Evolutionary conservation across 2,888 invertebrate genomes (phyloP).

Genomic region (Drosophila paramelanica): DNA sequence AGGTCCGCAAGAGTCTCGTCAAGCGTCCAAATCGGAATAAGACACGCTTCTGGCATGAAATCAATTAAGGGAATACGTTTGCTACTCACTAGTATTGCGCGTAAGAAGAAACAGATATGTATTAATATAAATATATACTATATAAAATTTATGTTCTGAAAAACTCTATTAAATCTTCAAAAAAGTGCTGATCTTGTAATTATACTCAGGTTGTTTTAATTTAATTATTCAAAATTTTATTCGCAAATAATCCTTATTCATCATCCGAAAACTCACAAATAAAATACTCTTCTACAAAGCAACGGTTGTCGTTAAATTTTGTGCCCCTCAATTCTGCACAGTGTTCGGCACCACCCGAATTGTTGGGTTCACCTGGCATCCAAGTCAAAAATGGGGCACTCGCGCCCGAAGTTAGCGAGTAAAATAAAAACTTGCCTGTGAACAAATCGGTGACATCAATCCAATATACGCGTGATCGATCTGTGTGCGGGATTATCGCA

Average conservation of each 20-base stretch:
- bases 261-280: too few species aligned
- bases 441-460: constrained; percentile 26
- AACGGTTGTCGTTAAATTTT: too few species aligned
- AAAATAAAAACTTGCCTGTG: background rate
- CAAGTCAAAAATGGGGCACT: constrained; percentile 4
- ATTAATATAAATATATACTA: too few species aligned
- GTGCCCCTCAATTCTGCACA: too few species aligned
- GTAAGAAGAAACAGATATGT: background rate
- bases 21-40: constrained; percentile 74
- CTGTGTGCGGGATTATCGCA: background rate
- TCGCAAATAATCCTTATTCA: too few species aligned
- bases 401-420: constrained; percentile 18
- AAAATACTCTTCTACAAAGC: too few species aligned
- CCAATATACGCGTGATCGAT: background rate
- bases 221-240: too few species aligned
- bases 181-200: too few species aligned
- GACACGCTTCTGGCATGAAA: constrained; percentile 51
- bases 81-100: constrained; percentile 14
- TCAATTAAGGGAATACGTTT: background rate
- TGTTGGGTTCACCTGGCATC: constrained; percentile 12
- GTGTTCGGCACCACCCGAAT: background rate
- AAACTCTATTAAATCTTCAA: too few species aligned
- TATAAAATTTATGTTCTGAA: too few species aligned
- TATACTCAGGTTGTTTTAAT: too few species aligned
- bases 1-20: constrained; percentile 61